These are phyloP conservation scores for Emys orbicularis DNA, from an alignment of 2,797 vertebrate species.

Conservation along the genomic window DNA sequence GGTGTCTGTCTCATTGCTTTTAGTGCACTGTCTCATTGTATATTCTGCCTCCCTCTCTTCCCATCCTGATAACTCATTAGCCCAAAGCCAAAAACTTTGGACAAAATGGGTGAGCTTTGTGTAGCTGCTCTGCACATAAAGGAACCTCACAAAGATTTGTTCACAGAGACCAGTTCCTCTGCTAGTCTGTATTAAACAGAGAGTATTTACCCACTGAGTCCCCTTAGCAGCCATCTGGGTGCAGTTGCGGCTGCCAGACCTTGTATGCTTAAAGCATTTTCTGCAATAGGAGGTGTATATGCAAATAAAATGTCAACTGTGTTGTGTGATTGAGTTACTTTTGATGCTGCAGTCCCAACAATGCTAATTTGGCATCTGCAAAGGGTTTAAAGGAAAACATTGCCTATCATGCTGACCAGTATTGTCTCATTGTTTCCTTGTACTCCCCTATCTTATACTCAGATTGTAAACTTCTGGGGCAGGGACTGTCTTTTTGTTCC, in stretches of 20 bases:
- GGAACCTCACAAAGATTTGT: not conserved
- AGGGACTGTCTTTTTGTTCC: too few relatives aligned
- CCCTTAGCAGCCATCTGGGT: slow-evolving; percentile 45
- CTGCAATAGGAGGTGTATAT: not conserved
- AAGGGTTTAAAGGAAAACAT: too few relatives aligned
- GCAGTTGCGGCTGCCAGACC: not conserved
- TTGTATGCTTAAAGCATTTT: not conserved
- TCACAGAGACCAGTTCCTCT: not conserved
- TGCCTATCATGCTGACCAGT: too few relatives aligned
- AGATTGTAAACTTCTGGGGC: too few relatives aligned
- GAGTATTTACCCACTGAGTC: slow-evolving; percentile 34
- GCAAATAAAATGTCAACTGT: too few relatives aligned
- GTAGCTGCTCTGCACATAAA: slow-evolving; percentile 21
- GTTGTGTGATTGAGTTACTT: too few relatives aligned
- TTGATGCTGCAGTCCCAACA: too few relatives aligned
- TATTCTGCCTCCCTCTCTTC: not conserved
- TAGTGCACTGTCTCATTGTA: not conserved
- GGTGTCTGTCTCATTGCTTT: slow-evolving; percentile 16
- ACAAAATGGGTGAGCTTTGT: not conserved
- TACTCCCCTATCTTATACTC: too few relatives aligned
- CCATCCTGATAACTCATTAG: slow-evolving; percentile 27
- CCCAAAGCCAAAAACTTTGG: not conserved
- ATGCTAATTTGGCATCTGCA: too few relatives aligned
- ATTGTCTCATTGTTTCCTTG: too few relatives aligned
- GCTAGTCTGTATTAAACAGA: slow-evolving; percentile 6